Base-by-base conservation (phyloP, 2,797 vertebrate species). In the Neosilurus mollespiculum region DNA sequence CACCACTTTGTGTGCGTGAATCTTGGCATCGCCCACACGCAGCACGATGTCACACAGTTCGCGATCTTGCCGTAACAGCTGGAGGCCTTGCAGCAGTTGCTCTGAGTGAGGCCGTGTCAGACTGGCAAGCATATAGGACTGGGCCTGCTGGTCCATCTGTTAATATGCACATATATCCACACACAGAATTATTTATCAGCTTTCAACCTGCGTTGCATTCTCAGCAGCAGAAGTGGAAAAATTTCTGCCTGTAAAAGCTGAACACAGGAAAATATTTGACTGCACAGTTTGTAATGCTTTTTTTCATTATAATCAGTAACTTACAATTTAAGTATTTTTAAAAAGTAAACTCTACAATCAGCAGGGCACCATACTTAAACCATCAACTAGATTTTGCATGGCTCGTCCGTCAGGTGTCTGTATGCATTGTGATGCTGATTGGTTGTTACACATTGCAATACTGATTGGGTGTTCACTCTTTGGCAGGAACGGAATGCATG, bases 111-210 rank as follows among this genome's bases (percentile, higher is more conserved):
- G 95, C 85, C 96, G 96, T 75, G 95, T 96, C 90, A 99, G 92
- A 94, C 97, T 99, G 95, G 98, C 97, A 95, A 99, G 96, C 96
- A 97, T 96, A 95, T 97, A 99, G 88, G 97, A 93, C 88, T 96
- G 96, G 87, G 97, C 94, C 93, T 96, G 94, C 93, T 96, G 97
- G 94, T 99, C 98, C 98, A 99, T 99, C 98, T 98, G 72, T 76
- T 64, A 82, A 26, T 11, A 54, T n/a, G 84, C 1, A 80, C 53
- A 76, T 3, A 84, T 3, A n/a, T n/a, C n/a, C n/a, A 85, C 16
- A 10, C 11, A 67, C 22, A n/a, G 64, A 14, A 69, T 20, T 5
- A 7, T 70, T 56, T 56, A 64, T 78, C 56, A 76, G 2, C 16
- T 59, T 22, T 22, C 12, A 5, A 26, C 49, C 11, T 62, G 58